Conservation (phyloP, 2,888 invertebrate species). For the Agonopterix alstromeriana region DNA sequence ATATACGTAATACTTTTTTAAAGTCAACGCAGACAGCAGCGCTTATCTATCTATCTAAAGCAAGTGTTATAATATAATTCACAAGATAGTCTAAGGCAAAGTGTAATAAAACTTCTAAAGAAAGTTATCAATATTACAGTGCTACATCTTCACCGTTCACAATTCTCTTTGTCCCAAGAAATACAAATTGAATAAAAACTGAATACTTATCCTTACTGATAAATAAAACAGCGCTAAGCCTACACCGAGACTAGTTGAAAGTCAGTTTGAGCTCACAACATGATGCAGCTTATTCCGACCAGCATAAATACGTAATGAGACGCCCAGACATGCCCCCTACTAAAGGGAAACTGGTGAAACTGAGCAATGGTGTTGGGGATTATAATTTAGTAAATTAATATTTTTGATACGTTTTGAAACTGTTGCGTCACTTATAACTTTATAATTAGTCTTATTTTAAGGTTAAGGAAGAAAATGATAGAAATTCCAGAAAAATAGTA, state of each 20-base stretch:
- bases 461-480: no score
- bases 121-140: no score
- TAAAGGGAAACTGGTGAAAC: neutral
- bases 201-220: constrained; percentile 37
- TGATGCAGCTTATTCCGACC: constrained; percentile 30
- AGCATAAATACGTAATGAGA: constrained; percentile 45
- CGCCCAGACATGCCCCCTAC: constrained; percentile 19
- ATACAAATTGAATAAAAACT: constrained; percentile 29
- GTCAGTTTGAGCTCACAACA: constrained; percentile 14
- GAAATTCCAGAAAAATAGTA: no score
- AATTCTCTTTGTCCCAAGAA: neutral
- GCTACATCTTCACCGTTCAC: neutral
- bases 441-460: no score
- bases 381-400: neutral
- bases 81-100: no score
- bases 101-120: no score
- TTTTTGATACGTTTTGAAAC: no score
- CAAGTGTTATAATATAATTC: no score
- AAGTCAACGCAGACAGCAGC: no score
- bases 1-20: no score
- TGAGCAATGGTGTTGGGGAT: neutral
- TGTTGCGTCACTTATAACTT: no score
- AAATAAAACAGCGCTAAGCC: constrained; percentile 45
- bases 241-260: constrained; percentile 7
- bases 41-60: no score